Evolutionary conservation across 2,888 invertebrate species (phyloP), one percentile per base, ranked within the genome.

Genomic region (Pheosia tremula): DNA sequence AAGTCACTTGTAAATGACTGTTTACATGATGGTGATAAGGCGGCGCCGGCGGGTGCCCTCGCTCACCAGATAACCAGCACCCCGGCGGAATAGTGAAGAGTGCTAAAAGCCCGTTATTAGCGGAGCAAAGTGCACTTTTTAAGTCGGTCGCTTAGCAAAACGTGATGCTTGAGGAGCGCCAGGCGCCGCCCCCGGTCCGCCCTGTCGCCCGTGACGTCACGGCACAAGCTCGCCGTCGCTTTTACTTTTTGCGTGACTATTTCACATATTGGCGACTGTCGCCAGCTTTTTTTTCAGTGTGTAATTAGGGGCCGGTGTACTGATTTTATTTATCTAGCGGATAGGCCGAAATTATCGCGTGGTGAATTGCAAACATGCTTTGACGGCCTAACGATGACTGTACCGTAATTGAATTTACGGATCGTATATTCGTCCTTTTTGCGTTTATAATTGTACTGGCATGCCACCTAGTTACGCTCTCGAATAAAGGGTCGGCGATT

Each of bases 181-280:
- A 78, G 91, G 89, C 91, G 92, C 93, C 91, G 89, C 91, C 91
- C 88, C 78, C 69, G 79, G 75, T 79, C 91, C 91, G 91, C 91
- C 91, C 88, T 87, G 93, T 89, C 92, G 92, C 88, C 89, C 81
- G 85, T 93, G 90, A 93, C 92, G 91, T 92, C 90, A 93, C 80
- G 81, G 74, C 69, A 75, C 84, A 90, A 90, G 75, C 86, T 78
- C 80, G 84, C 85, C 82, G 81, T 81, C 82, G 81, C 82, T 83
- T 80, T 80, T 81, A 82, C 87, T 89, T 91, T 91, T 92, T 91
- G 89, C 90, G 79, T 81, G 83, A 82, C 85, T 83, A 84, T 86
- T 87, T 85, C 87, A 85, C 87, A 87, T 89, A 90, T 91, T 89
- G 88, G 88, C 87, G 91, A 87, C 90, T 87, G 92, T 90, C 93